These are phyloP conservation scores for Synergus itoensis DNA, from an alignment of 2,888 invertebrate genomes.

Conservation along the genomic window DNA sequence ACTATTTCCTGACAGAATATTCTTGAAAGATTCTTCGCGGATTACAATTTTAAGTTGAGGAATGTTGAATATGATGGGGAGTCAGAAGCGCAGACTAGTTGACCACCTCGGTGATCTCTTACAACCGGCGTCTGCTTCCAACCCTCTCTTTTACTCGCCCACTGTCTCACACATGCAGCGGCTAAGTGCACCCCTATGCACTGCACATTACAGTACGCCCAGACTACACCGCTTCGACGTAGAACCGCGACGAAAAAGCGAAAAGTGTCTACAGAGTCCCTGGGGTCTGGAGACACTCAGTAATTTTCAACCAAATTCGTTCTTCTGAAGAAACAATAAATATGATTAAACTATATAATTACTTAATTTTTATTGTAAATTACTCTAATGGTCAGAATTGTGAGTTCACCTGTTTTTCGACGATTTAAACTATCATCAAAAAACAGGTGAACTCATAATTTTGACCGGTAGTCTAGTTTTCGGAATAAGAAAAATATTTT, in stretches of 20 bases:
- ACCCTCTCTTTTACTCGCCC: constrained; percentile 52
- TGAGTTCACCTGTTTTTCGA: too few relatives aligned
- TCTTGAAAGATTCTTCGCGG: neutral
- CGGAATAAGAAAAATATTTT: too few relatives aligned
- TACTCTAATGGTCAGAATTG: too few relatives aligned
- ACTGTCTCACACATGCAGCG: constrained; percentile 56
- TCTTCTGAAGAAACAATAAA: neutral
- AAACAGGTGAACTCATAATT: too few relatives aligned
- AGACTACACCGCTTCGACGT: constrained; percentile 56
- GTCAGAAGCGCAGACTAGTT: constrained; percentile 61
- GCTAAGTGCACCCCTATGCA: constrained; percentile 59
- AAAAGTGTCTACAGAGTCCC: constrained; percentile 12
- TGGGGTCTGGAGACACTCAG: constrained; percentile 2
- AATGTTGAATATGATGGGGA: neutral
- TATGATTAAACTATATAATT: too few relatives aligned
- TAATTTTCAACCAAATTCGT: constrained; percentile 7
- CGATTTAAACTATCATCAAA: too few relatives aligned
- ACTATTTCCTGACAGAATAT: too few relatives aligned
- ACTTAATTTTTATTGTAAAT: too few relatives aligned
- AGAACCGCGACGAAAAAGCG: constrained; percentile 32
- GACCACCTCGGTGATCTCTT: constrained; percentile 68
- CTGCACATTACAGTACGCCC: constrained; percentile 57
- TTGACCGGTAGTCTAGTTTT: too few relatives aligned
- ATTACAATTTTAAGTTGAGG: neutral
- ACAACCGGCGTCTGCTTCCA: constrained; percentile 65